Conservation (phyloP, 2,113 vertebrate species). For the Pimephales promelas region DNA sequence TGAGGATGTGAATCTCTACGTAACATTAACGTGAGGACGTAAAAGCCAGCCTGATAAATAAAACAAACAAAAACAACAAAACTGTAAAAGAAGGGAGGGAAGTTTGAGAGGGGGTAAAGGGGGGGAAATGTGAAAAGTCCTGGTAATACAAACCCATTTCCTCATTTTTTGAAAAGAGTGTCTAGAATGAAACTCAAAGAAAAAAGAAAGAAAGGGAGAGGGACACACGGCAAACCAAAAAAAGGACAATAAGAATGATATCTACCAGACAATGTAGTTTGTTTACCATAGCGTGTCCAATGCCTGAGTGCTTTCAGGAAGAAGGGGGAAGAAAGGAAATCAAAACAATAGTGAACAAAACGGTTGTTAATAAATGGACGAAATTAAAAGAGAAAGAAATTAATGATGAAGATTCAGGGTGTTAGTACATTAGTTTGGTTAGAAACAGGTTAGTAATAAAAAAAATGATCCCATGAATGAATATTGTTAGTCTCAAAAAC, state of each 20-base stretch:
- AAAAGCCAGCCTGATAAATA: constrained; percentile 27
- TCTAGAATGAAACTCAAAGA: constrained; percentile 84
- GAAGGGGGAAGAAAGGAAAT: constrained; percentile 99
- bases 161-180: constrained; percentile 83
- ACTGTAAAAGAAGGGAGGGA: constrained; percentile 60
- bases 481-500: constrained; percentile 88
- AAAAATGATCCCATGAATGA: constrained; percentile 92
- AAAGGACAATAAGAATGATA: constrained; percentile 99
- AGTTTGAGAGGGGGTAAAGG: constrained; percentile 57
- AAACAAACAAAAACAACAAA: background rate
- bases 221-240: constrained; percentile 99
- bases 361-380: constrained; percentile 99
- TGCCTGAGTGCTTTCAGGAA: constrained; percentile 99
- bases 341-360: constrained; percentile 99
- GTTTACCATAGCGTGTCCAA: constrained; percentile 99
- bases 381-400: constrained; percentile 81
- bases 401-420: constrained; percentile 93
- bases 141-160: constrained; percentile 86
- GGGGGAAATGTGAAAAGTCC: constrained; percentile 74
- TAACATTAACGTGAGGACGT: constrained; percentile 13
- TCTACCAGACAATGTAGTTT: constrained; percentile 99
- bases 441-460: constrained; percentile 83
- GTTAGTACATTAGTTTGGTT: constrained; percentile 89
- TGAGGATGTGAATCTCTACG: constrained; percentile 57
- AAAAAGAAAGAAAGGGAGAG: constrained; percentile 81